Evolutionary conservation across 37 sponge, comb jelly and placozoan species (phyloP), one percentile per base, ranked within the genome.

Genomic region (Diacarnus erythraeanus): DNA sequence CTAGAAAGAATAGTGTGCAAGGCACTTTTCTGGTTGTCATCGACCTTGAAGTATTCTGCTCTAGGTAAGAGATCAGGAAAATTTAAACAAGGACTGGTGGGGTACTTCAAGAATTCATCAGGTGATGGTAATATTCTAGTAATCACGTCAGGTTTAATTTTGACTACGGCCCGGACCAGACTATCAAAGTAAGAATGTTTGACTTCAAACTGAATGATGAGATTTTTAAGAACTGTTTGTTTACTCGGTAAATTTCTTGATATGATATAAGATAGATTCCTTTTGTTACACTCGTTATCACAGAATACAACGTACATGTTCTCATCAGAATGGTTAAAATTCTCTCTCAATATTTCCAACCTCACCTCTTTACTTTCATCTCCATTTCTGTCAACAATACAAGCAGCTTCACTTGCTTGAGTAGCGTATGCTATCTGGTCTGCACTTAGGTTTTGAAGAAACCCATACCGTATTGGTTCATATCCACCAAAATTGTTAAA

Each of bases 101-200:
- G 35, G 29, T n/a, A 44, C 0, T 8, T n/a, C 23, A 65, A 0
- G 57, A 71, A 35, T 36, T 88, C 72, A 15, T 43, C 30, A 20
- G 21, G 9, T 38, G 40, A 22, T 42, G 85, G 82, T 3, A 84
- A 33, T 10, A 92, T 35, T 47, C 71, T 76, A 22, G 57, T 23
- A 20, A 92, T 54, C 1, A 77, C 29, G 1, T 23, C 57, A 17
- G 36, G 30, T 38, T 81, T 41, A 38, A 92, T 64, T 17, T 23
- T 42, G 29, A 65, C 66, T 1, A 92, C 42, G 0, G 84, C 74
- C 42, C 51, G 25, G 29, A 76, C 83, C 34, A 92, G 77, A 41
- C 54, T 41, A 26, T 81, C 43, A 65, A 92, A 92, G 41, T 78
- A 92, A 8, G 33, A 59, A 67, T 84, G 80, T 59, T 92, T 92